These are phyloP conservation scores for Cassiopea andromeda DNA, from an alignment of 30 jellyfish, hydroid and myxozoan genomes.

Conservation along the genomic window DNA sequence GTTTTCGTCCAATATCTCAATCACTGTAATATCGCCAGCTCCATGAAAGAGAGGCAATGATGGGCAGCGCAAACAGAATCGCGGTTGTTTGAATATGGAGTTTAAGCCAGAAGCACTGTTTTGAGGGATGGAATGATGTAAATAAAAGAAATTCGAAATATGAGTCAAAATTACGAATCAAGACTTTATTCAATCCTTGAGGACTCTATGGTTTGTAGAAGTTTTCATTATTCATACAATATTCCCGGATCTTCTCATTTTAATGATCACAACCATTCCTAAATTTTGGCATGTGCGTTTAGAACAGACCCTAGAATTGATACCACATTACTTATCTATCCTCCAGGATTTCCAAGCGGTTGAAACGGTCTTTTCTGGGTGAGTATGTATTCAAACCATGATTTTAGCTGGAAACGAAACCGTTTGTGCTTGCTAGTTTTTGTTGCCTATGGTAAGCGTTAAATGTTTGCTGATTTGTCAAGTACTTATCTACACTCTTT, in stretches of 20 bases:
- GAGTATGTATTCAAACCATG: neutral
- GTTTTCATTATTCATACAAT: neutral
- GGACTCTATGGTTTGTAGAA: constrained; percentile 65
- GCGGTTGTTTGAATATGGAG: neutral
- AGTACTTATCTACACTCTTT: neutral
- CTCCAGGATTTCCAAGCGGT: constrained; percentile 74
- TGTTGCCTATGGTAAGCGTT: neutral
- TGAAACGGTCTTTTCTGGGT: constrained; percentile 92
- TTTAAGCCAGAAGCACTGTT: neutral
- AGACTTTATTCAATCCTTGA: constrained; percentile 81
- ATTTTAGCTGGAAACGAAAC: neutral
- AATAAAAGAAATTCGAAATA: neutral
- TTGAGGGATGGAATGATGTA: neutral
- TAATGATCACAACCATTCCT: too few species aligned
- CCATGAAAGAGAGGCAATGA: neutral
- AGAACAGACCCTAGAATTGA: too few species aligned
- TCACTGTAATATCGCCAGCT: neutral
- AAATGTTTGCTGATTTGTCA: too few species aligned
- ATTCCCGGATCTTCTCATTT: neutral
- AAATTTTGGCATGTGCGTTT: too few species aligned
- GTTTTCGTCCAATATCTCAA: neutral
- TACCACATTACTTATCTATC: neutral
- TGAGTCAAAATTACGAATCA: constrained; percentile 69
- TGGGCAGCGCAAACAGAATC: neutral
- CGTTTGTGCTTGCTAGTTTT: neutral